Conservation (phyloP, 1,140 invertebrate species). For the Temnothorax curvispinosus region DNA sequence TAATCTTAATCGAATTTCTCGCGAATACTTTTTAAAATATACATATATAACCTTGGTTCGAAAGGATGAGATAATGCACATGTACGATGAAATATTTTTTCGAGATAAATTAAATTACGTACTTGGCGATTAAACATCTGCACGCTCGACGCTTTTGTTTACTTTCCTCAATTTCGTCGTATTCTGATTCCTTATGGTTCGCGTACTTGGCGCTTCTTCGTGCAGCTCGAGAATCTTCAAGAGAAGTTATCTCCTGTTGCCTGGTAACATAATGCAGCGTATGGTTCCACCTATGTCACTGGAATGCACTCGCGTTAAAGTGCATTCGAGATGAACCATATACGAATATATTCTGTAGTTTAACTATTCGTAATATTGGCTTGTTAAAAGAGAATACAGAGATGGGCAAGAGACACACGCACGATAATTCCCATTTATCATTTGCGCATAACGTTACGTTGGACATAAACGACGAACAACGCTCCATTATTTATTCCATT, state of each 20-base stretch:
- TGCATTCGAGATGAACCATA: conserved; percentile 8
- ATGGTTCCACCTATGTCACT: conserved; percentile 39
- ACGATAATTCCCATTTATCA: neutral
- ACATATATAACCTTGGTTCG: neutral
- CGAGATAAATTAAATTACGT: conserved; percentile 25
- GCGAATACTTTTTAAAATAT: neutral
- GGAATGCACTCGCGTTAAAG: conserved; percentile 28
- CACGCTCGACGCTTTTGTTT: conserved; percentile 1
- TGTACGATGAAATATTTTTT: conserved; percentile 18
- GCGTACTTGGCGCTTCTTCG: conserved; percentile 35
- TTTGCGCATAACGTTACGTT: neutral
- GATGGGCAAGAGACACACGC: neutral
- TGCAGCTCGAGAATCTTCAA: conserved; percentile 21
- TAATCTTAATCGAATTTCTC: neutral
- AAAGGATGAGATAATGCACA: neutral
- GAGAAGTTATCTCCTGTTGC: conserved; percentile 47
- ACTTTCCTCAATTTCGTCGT: conserved; percentile 34
- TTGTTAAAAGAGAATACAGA: conserved; percentile 5
- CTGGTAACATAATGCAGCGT: conserved; percentile 43
- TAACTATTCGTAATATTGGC: neutral
- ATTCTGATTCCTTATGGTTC: conserved; percentile 26
- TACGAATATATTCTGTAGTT: neutral
- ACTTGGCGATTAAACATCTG: conserved; percentile 40
- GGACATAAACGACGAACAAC: neutral
- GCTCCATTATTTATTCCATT: neutral